These are phyloP conservation scores for Crypturellus undulatus DNA, from an alignment of 2,113 vertebrate species.

Conservation along the genomic window DNA sequence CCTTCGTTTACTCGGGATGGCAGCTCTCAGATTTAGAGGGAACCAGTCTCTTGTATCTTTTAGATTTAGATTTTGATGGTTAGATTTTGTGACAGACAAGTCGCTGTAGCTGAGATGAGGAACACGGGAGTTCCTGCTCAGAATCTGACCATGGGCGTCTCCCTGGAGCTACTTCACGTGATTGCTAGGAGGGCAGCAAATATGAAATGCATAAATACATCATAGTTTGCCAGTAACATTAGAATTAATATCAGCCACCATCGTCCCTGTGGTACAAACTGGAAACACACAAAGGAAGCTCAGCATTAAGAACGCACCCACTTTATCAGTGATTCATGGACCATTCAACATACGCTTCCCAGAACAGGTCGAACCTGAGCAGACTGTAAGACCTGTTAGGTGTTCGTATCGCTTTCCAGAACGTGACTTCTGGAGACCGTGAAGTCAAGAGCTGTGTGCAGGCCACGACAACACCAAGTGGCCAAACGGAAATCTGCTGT, in stretches of 20 bases:
- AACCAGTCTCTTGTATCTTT: neutral
- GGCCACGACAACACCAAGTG: neutral
- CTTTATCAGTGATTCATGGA: neutral
- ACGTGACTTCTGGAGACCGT: neutral
- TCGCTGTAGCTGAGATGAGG: neutral
- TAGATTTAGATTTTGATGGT: neutral
- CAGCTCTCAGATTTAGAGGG: neutral
- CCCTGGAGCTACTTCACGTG: fast-evolving
- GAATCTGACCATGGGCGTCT: neutral
- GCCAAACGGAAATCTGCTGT: fast-evolving
- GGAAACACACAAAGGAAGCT: neutral
- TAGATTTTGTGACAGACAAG: neutral
- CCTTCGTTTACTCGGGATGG: neutral
- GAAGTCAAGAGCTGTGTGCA: neutral
- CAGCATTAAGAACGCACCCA: neutral
- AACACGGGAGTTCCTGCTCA: neutral
- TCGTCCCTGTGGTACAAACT: neutral
- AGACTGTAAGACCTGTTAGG: neutral
- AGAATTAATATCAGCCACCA: neutral
- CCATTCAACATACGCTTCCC: fast-evolving
- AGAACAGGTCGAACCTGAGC: neutral
- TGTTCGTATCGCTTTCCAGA: neutral
- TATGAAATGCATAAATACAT: neutral
- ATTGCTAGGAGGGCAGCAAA: neutral
- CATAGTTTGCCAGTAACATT: neutral